Conservation (phyloP, 2,113 vertebrate genomes). For the Arothron firmamentum region DNA sequence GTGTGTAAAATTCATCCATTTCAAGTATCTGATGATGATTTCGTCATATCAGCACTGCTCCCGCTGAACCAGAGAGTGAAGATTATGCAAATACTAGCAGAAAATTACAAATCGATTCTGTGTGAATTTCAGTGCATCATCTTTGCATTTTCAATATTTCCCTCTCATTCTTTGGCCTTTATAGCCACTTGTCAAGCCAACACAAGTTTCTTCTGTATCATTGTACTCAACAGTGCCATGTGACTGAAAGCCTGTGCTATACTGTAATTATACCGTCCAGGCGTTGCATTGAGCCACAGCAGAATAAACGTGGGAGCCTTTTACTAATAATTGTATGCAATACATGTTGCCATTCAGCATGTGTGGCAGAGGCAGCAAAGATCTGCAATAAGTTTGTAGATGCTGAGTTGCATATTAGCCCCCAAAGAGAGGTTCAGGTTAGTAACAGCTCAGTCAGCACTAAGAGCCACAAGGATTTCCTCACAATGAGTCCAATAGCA, state of each 20-base stretch:
- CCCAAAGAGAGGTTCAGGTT: constrained; percentile 34
- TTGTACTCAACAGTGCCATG: neutral
- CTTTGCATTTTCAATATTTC: constrained; percentile 27
- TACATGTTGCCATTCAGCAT: constrained; percentile 10
- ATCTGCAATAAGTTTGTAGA: constrained; percentile 43
- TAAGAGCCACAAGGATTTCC: constrained; percentile 48
- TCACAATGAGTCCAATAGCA: constrained; percentile 25
- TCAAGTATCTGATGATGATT: constrained; percentile 30
- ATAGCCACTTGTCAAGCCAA: neutral
- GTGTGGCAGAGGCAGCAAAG: neutral
- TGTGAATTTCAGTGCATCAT: constrained; percentile 43
- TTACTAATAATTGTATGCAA: constrained; percentile 16
- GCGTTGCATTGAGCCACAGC: constrained; percentile 6
- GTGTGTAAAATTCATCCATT: constrained; percentile 22
- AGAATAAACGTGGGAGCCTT: constrained; percentile 4
- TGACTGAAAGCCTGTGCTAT: constrained; percentile 12
- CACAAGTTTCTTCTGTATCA: neutral
- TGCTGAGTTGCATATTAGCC: constrained; percentile 29
- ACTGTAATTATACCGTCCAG: constrained; percentile 33
- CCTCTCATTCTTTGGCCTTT: constrained; percentile 1
- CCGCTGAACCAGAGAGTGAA: constrained; percentile 14
- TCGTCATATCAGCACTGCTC: constrained; percentile 13
- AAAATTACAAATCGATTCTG: constrained; percentile 32
- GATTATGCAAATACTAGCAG: constrained; percentile 49
- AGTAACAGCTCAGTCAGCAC: constrained; percentile 34